Evolutionary conservation across 2,888 invertebrate genomes (phyloP), one percentile per base, ranked within the genome.

Genomic region (Parelbella ahira): DNA sequence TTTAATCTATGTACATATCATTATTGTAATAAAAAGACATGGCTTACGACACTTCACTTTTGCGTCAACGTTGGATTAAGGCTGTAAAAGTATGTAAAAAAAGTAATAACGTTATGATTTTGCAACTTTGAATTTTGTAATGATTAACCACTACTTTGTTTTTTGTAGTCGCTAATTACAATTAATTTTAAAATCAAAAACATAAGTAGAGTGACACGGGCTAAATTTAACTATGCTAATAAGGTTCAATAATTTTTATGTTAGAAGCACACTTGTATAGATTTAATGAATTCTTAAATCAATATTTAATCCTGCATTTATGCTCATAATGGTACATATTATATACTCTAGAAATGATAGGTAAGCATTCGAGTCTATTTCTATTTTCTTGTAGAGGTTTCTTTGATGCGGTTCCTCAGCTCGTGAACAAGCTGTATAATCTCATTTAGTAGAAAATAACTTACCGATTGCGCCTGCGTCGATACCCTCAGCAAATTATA

Each of bases 401-500:
- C n/a, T 19, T 6, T 9, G 8, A 34, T n/a, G n/a, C 25, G 19
- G 27, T 39, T 39, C 23, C 19, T 24, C 18, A 25, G 30, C 12
- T 19, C 12, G 23, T 24, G 18, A 29, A 24, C n/a, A 9, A 19
- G 12, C 18, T 15, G 24, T 10, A 11, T 38, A 39, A 39, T 39
- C 32, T 8, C 13, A n/a, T 39, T 39, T 20, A 20, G n/a, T 20
- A 32, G 12, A 25, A 32, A 32, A 25, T 30, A 25, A 39, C 32
- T 32, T 41, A n/a, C 12, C 33, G 24, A 46, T 34, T 59, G 67
- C 70, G 75, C 70, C 71, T 73, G 59, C 42, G 50, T 56, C 45
- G 54, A 63, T 57, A 47, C 44, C 47, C 50, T 52, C 51, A 63
- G 71, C 76, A n/a, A 74, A 74, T 62, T 60, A 60, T 51, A 63